phyloP scores from a whole-genome alignment of 2,888 invertebrate genomes.

The Apodemia zela region DNA sequence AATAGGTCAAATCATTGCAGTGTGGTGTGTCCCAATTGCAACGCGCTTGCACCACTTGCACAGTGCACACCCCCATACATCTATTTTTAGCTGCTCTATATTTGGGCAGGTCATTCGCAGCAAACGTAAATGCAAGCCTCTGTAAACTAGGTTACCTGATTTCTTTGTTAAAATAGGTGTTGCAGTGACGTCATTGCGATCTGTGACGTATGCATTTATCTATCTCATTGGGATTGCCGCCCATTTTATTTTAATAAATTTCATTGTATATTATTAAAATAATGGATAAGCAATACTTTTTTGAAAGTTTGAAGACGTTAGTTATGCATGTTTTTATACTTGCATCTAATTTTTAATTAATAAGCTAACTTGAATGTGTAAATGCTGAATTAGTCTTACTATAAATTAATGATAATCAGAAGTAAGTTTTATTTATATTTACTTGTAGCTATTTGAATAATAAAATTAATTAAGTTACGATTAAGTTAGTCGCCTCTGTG shows the following conservation, averaged over 20 bases:
- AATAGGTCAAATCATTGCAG: slow-evolving; percentile 78
- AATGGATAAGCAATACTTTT: neutral
- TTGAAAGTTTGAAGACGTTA: neutral
- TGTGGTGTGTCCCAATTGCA: slow-evolving; percentile 69
- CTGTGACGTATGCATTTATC: slow-evolving; percentile 55
- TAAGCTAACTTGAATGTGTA: too few relatives aligned
- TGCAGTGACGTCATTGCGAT: slow-evolving; percentile 60
- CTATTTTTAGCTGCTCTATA: slow-evolving; percentile 76
- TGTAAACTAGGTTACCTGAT: slow-evolving; percentile 75
- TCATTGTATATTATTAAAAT: neutral
- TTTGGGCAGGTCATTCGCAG: slow-evolving; percentile 74
- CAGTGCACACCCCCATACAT: slow-evolving; percentile 50
- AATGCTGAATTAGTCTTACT: too few relatives aligned
- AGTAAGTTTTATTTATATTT: too few relatives aligned
- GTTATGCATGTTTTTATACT: too few relatives aligned
- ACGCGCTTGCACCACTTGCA: slow-evolving; percentile 65
- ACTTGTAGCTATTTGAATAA: too few relatives aligned
- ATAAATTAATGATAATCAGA: too few relatives aligned
- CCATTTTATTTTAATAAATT: slow-evolving; percentile 14
- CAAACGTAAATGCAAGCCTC: slow-evolving; percentile 65
- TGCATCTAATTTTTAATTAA: too few relatives aligned
- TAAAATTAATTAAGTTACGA: too few relatives aligned
- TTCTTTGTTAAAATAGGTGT: slow-evolving; percentile 66
- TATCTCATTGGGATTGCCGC: slow-evolving; percentile 24
- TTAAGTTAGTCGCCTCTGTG: too few relatives aligned